A percentile compares a stretch with the other conserved stretches of the same genome.
Conservation (phyloP, 2,113 vertebrate species). For the Apeltes quadracus region DNA sequence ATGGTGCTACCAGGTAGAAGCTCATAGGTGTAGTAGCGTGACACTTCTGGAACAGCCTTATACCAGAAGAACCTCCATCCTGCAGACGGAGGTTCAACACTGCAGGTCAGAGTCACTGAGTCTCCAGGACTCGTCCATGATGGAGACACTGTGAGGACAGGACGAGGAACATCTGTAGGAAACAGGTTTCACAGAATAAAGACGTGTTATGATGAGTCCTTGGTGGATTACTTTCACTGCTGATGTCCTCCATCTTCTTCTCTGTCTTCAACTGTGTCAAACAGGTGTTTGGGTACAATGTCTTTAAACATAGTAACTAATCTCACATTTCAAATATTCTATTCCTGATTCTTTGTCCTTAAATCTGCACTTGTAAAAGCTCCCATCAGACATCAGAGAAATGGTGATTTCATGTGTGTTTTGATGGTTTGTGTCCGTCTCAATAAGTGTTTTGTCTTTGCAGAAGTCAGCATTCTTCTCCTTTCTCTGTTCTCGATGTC, state of each 20-base stretch:
- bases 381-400: too few species aligned
- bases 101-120: constrained; percentile 62
- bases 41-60: constrained; percentile 5
- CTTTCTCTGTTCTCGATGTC: too few species aligned
- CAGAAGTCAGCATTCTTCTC: too few species aligned
- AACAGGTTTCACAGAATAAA: neutral
- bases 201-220: neutral
- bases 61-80: constrained; percentile 56
- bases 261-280: neutral
- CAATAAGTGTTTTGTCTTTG: too few species aligned
- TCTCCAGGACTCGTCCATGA: constrained; percentile 53
- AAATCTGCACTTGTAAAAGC: too few species aligned
- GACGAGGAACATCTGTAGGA: constrained; percentile 2
- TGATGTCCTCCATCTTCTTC: neutral
- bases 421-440: too few species aligned
- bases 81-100: constrained; percentile 18
- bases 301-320: neutral
- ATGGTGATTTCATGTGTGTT: too few species aligned
- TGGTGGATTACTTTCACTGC: neutral
- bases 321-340: too few species aligned
- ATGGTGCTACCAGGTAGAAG: constrained; percentile 27
- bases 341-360: neutral
- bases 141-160: constrained; percentile 45
- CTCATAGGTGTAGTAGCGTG: constrained; percentile 1
- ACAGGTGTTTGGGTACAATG: too few species aligned